These are phyloP conservation scores for Drosophila aff. DNA, from an alignment of 1,140 invertebrate genomes.

Conservation along the genomic window DNA sequence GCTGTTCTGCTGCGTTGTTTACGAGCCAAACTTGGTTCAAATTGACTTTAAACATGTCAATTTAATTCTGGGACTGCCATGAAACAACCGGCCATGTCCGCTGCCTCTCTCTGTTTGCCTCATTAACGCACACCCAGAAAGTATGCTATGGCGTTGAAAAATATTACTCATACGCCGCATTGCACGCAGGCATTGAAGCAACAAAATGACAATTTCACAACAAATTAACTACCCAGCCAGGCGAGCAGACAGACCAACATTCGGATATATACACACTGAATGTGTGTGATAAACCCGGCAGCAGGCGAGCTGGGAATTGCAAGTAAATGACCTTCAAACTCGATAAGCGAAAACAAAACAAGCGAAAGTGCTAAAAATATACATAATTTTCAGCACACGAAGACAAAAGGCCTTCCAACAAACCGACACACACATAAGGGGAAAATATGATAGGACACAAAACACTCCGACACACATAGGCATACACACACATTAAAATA, in stretches of 20 bases:
- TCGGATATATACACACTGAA: conserved; percentile 16
- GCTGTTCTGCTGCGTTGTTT: conserved; percentile 50
- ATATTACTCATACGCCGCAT: conserved; percentile 82
- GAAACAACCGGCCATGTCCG: conserved; percentile 5
- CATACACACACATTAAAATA: conserved; percentile 67
- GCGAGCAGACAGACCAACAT: conserved; percentile 49
- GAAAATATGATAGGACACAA: conserved; percentile 74
- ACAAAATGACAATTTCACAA: conserved; percentile 83
- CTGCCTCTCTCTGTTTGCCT: conserved; percentile 22
- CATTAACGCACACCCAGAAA: conserved; percentile 57
- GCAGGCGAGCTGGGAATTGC: conserved; percentile 53
- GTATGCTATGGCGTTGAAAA: conserved; percentile 49
- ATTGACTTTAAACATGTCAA: conserved; percentile 83
- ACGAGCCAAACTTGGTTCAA: conserved; percentile 66
- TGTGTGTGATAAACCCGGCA: conserved; percentile 56
- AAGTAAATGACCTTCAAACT: conserved; percentile 82
- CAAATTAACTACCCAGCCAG: conserved; percentile 78
- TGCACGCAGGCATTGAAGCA: conserved; percentile 78
- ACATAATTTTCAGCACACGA: conserved; percentile 75
- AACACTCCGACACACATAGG: conserved; percentile 17
- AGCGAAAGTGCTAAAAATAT: conserved; percentile 83
- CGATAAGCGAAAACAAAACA: conserved; percentile 83
- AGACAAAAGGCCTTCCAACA: conserved; percentile 38
- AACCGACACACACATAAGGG: conserved; percentile 25
- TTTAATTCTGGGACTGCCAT: conserved; percentile 49